Percentiles rank a stretch among this genome's conserved stretches.
phyloP scores from a whole-genome alignment of 2,888 invertebrate genomes.

The Nipponacmea schrenckii region DNA sequence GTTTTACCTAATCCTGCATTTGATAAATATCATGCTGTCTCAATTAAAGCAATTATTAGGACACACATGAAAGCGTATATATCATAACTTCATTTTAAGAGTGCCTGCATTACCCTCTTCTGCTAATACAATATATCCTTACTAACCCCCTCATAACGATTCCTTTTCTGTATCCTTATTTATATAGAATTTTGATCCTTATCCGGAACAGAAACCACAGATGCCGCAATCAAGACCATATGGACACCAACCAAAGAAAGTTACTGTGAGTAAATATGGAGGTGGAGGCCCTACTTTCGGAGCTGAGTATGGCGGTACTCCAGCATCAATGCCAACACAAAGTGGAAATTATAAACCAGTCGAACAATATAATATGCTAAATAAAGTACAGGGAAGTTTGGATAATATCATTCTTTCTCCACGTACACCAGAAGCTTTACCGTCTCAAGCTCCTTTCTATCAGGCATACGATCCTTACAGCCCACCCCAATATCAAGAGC shows the following conservation, averaged over 20 bases:
- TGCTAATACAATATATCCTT: neutral
- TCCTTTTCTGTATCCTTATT: neutral
- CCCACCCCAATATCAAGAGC: constrained; percentile 23
- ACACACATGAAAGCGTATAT: too few species aligned
- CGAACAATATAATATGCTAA: constrained; percentile 28
- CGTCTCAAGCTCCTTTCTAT: constrained; percentile 17
- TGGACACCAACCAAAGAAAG: constrained; percentile 49
- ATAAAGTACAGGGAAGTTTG: constrained; percentile 35
- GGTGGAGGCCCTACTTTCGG: constrained; percentile 54
- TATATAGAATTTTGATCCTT: constrained; percentile 2
- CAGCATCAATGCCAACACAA: neutral
- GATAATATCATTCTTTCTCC: constrained; percentile 35
- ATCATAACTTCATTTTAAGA: too few species aligned
- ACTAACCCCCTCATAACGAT: neutral
- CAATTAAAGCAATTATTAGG: too few species aligned
- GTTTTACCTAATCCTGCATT: too few species aligned
- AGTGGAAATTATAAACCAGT: constrained; percentile 3
- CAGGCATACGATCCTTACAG: constrained; percentile 18
- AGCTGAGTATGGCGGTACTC: constrained; percentile 33
- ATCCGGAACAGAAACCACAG: constrained; percentile 14
- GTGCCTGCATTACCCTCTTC: too few species aligned
- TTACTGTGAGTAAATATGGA: constrained; percentile 49
- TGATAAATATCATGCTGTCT: too few species aligned
- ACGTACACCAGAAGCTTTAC: constrained; percentile 28
- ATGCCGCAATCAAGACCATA: constrained; percentile 28